These are phyloP conservation scores for Dasyurus viverrinus DNA, from an alignment of 2,113 vertebrate genomes.

Conservation along the genomic window DNA sequence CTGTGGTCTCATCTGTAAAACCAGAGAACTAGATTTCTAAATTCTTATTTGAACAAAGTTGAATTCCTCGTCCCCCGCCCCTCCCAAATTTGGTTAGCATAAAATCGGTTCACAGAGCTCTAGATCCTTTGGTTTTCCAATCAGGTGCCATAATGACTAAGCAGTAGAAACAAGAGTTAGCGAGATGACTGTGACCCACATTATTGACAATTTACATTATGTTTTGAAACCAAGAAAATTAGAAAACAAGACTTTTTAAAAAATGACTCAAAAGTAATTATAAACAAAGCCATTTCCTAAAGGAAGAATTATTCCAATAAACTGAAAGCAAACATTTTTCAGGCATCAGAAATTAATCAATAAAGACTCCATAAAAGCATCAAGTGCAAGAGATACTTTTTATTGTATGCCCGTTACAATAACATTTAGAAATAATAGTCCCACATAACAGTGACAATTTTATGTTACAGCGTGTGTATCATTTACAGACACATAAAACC, in stretches of 20 bases:
- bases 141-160: neutral
- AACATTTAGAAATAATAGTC: constrained; percentile 90
- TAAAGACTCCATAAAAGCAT: constrained; percentile 76
- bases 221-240: constrained; percentile 49
- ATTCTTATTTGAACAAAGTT: neutral
- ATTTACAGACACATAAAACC: constrained; percentile 91
- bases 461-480: constrained; percentile 91
- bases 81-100: neutral
- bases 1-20: neutral
- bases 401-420: constrained; percentile 89
- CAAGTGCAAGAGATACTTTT: constrained; percentile 89
- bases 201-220: neutral
- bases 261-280: constrained; percentile 36
- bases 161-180: neutral
- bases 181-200: neutral
- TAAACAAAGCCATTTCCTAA: constrained; percentile 59
- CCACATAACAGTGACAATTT: constrained; percentile 89
- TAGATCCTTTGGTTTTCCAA: neutral
- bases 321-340: neutral
- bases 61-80: neutral
- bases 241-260: constrained; percentile 15
- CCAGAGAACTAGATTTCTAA: neutral
- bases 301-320: constrained; percentile 29
- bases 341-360: constrained; percentile 15
- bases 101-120: neutral